A percentile compares a stretch with the other conserved stretches of the same genome.
Evolutionary conservation across 2,888 invertebrate species (phyloP).

Genomic region (Pecten maximus): DNA sequence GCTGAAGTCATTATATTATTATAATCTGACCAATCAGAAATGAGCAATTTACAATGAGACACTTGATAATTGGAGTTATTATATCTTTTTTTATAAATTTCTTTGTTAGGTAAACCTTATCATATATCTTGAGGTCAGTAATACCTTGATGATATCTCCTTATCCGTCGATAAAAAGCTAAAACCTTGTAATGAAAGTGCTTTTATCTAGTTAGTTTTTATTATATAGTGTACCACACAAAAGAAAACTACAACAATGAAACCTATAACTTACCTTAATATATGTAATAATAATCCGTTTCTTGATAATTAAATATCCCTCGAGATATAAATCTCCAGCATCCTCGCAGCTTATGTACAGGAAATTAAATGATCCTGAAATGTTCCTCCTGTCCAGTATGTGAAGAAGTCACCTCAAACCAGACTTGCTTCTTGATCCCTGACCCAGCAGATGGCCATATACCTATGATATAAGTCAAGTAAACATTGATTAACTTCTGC

Average conservation of each 20-base stretch:
- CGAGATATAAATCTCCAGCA: not conserved
- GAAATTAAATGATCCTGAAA: not conserved
- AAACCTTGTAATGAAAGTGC: too few relatives aligned
- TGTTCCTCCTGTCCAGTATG: not conserved
- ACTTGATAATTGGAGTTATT: too few relatives aligned
- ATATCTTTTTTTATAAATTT: too few relatives aligned
- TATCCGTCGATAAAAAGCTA: too few relatives aligned
- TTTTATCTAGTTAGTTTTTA: too few relatives aligned
- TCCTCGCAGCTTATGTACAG: not conserved
- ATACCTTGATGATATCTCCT: too few relatives aligned
- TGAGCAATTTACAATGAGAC: too few relatives aligned
- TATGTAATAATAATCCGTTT: not conserved
- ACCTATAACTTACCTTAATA: not conserved
- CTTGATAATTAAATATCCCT: not conserved
- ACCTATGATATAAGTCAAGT: conserved; percentile 33
- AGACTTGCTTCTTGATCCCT: not conserved
- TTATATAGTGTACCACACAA: too few relatives aligned
- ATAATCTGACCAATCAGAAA: too few relatives aligned
- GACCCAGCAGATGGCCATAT: not conserved
- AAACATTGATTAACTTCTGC: not conserved
- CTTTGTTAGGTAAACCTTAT: too few relatives aligned
- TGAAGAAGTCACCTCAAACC: not conserved
- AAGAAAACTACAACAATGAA: not conserved
- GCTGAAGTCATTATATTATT: too few relatives aligned
- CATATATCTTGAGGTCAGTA: too few relatives aligned